phyloP scores from a whole-genome alignment of 2,888 invertebrate genomes.

The Aromia moschata region DNA sequence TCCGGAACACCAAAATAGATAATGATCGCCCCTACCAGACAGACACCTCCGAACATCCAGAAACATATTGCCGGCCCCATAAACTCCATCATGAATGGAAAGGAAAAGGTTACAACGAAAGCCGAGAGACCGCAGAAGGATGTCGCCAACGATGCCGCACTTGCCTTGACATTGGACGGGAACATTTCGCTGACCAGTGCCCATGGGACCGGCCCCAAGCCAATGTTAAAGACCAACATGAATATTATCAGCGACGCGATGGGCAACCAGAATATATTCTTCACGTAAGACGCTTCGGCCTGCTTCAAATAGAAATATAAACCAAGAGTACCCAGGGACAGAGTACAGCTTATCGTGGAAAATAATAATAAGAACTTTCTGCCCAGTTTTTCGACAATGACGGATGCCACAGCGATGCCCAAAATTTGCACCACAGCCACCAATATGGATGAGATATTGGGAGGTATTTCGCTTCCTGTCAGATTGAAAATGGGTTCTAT shows the following conservation, averaged over 20 bases:
- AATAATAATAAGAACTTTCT: slow-evolving; percentile 73
- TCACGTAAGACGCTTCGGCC: slow-evolving; percentile 39
- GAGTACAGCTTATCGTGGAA: slow-evolving; percentile 71
- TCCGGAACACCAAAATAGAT: slow-evolving; percentile 37
- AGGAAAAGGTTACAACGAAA: slow-evolving; percentile 37
- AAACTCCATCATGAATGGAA: slow-evolving; percentile 30
- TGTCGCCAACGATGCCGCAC: slow-evolving; percentile 60
- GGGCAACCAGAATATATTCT: slow-evolving; percentile 73
- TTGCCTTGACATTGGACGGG: slow-evolving; percentile 77
- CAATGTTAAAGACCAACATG: slow-evolving; percentile 74
- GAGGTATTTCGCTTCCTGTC: slow-evolving; percentile 71
- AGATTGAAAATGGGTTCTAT: slow-evolving; percentile 75
- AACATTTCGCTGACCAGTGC: slow-evolving; percentile 84
- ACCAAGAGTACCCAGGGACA: slow-evolving; percentile 68
- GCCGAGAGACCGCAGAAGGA: slow-evolving; percentile 27
- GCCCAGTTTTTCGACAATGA: slow-evolving; percentile 79
- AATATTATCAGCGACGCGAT: slow-evolving; percentile 75
- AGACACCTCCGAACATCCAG: slow-evolving; percentile 34
- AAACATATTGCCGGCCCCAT: slow-evolving; percentile 33
- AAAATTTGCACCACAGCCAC: slow-evolving; percentile 80
- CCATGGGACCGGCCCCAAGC: slow-evolving; percentile 81
- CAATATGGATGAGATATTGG: slow-evolving; percentile 75
- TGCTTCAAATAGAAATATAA: slow-evolving; percentile 71
- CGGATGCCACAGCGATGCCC: slow-evolving; percentile 72
- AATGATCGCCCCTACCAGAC: slow-evolving; percentile 28